Percentiles rank a stretch among this genome's conserved stretches.
Evolutionary conservation across 2,888 invertebrate species (phyloP).

Genomic region (Calephelis perditalis): DNA sequence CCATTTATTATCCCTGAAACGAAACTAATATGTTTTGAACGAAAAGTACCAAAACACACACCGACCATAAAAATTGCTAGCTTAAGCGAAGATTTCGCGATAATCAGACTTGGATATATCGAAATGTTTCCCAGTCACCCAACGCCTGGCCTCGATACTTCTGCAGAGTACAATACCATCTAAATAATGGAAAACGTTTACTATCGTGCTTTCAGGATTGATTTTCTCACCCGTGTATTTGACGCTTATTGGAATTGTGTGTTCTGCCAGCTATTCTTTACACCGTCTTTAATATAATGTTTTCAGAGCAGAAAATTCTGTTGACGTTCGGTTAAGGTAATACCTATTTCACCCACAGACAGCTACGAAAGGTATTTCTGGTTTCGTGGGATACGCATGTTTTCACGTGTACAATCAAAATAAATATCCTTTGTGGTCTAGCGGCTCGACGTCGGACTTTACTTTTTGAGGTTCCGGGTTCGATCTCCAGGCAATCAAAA

Average conservation of each 20-base stretch:
- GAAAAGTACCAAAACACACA: not conserved
- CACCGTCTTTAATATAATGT: conserved; percentile 28
- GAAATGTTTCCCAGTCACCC: conserved; percentile 54
- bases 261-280: conserved; percentile 38
- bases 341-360: too few relatives aligned
- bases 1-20: too few relatives aligned
- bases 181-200: conserved; percentile 67
- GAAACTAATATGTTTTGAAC: too few relatives aligned
- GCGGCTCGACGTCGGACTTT: too few relatives aligned
- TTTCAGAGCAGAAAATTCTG: conserved; percentile 24
- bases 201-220: conserved; percentile 57
- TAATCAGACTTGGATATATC: conserved; percentile 50
- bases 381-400: too few relatives aligned
- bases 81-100: conserved; percentile 34
- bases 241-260: conserved; percentile 54
- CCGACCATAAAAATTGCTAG: conserved; percentile 13
- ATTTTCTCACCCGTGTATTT: conserved; percentile 59
- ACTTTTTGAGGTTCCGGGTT: too few relatives aligned
- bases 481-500: too few relatives aligned
- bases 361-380: too few relatives aligned
- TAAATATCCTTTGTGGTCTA: too few relatives aligned
- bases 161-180: conserved; percentile 36
- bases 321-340: conserved; percentile 17
- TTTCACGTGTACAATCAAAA: too few relatives aligned
- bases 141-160: conserved; percentile 27